Conservation (phyloP, 2,113 vertebrate genomes). For the Colius striatus region DNA sequence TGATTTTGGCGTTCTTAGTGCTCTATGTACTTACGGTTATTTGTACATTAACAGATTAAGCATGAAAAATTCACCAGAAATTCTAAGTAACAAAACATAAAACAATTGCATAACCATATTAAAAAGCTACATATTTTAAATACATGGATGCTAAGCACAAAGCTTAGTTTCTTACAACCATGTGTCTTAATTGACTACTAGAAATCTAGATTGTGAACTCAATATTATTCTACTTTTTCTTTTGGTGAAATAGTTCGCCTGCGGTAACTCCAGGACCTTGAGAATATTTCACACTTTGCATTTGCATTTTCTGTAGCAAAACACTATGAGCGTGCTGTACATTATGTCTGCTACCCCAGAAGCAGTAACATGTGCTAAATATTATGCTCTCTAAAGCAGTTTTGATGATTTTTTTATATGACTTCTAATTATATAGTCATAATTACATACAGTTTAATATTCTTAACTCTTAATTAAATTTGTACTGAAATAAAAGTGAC, state of each 20-base stretch:
- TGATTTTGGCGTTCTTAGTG: not conserved
- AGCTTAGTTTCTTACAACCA: not conserved
- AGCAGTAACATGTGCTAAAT: not conserved
- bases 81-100: not conserved
- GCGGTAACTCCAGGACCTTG: not conserved
- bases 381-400: not conserved
- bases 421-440: not conserved
- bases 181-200: not conserved
- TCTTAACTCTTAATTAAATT: not conserved
- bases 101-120: not conserved
- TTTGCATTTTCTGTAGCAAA: not conserved
- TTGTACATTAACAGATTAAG: not conserved
- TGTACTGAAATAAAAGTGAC: not conserved
- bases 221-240: not conserved
- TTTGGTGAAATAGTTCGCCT: not conserved
- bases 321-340: rapidly evolving
- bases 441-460: not conserved
- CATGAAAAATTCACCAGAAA: not conserved
- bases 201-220: not conserved
- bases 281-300: not conserved
- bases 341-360: not conserved
- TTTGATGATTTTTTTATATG: not conserved
- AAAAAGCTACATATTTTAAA: not conserved
- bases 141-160: not conserved
- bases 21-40: not conserved